Evolutionary conservation across 1,140 invertebrate species (phyloP), one percentile per base, ranked within the genome.

Genomic region (Proales similis): DNA sequence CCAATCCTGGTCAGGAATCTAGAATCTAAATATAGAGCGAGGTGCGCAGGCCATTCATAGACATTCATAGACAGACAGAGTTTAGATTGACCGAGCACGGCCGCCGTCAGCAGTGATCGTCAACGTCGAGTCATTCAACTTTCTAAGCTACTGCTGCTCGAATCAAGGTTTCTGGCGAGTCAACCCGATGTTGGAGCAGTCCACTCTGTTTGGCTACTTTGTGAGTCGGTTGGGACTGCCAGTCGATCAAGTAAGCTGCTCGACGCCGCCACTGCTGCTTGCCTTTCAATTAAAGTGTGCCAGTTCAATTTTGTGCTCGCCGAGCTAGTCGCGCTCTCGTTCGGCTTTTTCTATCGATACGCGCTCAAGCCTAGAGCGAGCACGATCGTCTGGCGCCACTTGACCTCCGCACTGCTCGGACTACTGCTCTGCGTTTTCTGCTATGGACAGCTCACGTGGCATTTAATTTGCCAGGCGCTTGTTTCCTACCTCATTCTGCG

Each of bases 301-400:
- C 17, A 57, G 51, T 6, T 57, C 7, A 57, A 57, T 26, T 57
- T 57, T 57, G 17, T 26, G 12, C 3, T 42, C 45, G 51, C 14
- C 5, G 36, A 57, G 32, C 3, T 57, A 19, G 11, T 22, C 3
- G 51, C 51, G 7, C 45, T 57, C 14, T 22, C 26, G 7, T 42
- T 17, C 29, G 51, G 51, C 5, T 5, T 57, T 22, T 9, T 57
- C 6, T 42, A 29, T n/a, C 29, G 51, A 57, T 30, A 24, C 29
- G 39, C 3, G 12, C 19, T 57, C 4, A 39, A 24, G n/a, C 51
- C 51, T 6, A 17, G 51, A 4, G 36, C 7, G 19, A 42, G 30
- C 11, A 57, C 39, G 19, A 14, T 17, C 30, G 14, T 14, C 3
- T 29, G 30, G 29, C 39, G 51, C 17, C 36, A 57, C 30, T 24